Evolutionary conservation across 92 coral and sea anemone species (phyloP).

Genomic region (Hydrozoanthus gracilis): DNA sequence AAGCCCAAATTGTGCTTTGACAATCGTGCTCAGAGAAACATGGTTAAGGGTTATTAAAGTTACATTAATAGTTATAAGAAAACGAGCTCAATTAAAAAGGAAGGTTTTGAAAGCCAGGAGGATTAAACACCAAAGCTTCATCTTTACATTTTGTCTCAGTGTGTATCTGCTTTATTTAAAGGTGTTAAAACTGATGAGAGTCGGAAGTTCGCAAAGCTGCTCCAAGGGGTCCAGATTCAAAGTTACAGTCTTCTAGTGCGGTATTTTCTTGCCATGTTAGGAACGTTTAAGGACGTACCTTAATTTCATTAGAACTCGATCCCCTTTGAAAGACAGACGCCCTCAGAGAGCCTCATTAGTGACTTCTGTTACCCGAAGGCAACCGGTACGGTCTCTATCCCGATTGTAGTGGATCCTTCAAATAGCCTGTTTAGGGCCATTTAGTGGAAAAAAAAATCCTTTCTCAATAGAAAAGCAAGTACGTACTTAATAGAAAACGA

Average conservation of each 20-base stretch:
- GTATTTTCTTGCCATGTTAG: neutral
- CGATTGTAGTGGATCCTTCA: too few relatives aligned
- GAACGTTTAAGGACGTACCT: constrained; percentile 18
- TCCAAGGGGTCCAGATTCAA: constrained; percentile 17
- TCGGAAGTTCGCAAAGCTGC: constrained; percentile 44
- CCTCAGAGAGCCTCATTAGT: neutral
- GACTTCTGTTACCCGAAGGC: neutral
- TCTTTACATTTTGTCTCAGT: constrained; percentile 15
- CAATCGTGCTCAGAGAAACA: neutral
- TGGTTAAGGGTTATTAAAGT: neutral
- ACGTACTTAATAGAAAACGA: too few relatives aligned
- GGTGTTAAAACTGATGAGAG: constrained; percentile 44
- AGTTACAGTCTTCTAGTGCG: neutral
- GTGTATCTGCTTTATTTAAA: constrained; percentile 34
- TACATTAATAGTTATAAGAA: constrained; percentile 30
- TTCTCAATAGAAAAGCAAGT: too few relatives aligned
- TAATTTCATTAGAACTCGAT: constrained; percentile 41
- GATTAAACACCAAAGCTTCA: constrained; percentile 17
- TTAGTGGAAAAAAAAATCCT: too few relatives aligned
- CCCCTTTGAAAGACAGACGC: constrained; percentile 19
- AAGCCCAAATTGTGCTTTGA: neutral
- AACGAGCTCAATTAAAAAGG: constrained; percentile 8
- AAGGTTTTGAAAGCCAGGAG: neutral
- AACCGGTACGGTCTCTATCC: neutral
- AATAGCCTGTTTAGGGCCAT: too few relatives aligned